Evolutionary conservation across 2,888 invertebrate genomes (phyloP).

Genomic region (Periphyllus acericola): DNA sequence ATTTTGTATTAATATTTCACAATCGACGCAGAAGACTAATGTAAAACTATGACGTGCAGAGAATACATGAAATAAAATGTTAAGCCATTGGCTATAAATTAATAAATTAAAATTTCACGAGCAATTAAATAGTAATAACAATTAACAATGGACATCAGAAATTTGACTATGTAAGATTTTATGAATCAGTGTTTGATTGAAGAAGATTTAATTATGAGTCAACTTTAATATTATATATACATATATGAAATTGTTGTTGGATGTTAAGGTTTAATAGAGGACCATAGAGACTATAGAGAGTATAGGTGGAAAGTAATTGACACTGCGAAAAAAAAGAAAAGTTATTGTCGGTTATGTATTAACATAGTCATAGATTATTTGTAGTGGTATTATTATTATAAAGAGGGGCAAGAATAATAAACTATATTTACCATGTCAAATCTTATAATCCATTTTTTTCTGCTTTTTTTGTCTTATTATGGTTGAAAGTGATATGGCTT

Average conservation of each 20-base stretch:
- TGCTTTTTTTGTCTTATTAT: background rate
- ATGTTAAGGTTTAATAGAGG: no score
- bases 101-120: no score
- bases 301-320: background rate
- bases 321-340: background rate
- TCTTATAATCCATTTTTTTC: background rate
- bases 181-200: background rate
- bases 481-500: background rate
- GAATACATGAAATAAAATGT: background rate
- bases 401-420: background rate
- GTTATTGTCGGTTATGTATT: background rate
- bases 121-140: no score
- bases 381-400: background rate
- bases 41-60: background rate
- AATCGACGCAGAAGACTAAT: background rate
- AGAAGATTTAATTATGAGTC: background rate
- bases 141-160: background rate
- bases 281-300: no score
- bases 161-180: background rate
- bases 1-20: conserved; percentile 40
- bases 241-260: no score
- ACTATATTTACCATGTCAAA: background rate
- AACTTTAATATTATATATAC: background rate
- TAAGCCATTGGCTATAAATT: no score
- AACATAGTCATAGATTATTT: background rate